Evolutionary conservation across 64 coral and sea anemone genomes (phyloP).

Genomic region (Stichodactyla helianthus): DNA sequence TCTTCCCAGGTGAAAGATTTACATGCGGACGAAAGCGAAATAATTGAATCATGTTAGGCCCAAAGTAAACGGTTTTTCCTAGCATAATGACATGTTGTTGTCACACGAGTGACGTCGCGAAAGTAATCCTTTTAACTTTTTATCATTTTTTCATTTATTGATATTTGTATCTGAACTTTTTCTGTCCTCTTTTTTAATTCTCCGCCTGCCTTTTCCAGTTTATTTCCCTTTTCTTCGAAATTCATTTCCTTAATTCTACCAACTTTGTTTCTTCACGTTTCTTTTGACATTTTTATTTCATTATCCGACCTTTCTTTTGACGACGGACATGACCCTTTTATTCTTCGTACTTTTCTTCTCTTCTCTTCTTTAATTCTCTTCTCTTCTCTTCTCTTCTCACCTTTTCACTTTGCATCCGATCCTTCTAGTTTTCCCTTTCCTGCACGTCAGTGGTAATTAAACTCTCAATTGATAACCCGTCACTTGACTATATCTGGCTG

Average conservation of each 20-base stretch:
- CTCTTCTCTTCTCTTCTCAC: not conserved
- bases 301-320: not conserved
- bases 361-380: not conserved
- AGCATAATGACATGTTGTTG: not conserved
- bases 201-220: not conserved
- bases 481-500: not conserved
- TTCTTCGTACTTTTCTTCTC: not conserved
- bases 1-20: not conserved
- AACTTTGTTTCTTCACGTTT: not conserved
- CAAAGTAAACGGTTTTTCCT: not conserved
- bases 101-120: not conserved
- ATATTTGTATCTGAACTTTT: not conserved
- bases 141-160: not conserved
- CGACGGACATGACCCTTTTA: not conserved
- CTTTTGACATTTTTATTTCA: not conserved
- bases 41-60: not conserved
- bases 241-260: not conserved
- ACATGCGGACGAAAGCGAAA: not conserved
- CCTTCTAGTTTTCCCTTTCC: not conserved
- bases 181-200: not conserved
- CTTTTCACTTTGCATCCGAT: not conserved
- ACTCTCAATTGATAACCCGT: not conserved
- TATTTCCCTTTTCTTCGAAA: not conserved
- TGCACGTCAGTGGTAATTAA: not conserved
- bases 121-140: constrained; percentile 8